Conservation (phyloP, 2,113 vertebrate genomes). For the Rana temporaria region DNA sequence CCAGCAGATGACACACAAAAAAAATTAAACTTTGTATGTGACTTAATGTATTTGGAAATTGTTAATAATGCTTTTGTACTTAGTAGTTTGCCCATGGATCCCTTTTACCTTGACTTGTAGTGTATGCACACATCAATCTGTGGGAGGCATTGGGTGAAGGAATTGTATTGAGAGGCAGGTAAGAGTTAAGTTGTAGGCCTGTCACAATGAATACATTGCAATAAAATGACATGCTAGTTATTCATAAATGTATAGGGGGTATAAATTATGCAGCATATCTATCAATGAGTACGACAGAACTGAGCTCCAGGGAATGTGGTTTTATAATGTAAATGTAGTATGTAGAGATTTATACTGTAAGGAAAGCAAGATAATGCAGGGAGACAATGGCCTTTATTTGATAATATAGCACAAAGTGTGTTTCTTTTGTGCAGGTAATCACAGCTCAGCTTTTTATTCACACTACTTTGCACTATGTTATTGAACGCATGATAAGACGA, state of each 20-base stretch:
- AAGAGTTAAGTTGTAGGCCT: not conserved
- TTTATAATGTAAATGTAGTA: not conserved
- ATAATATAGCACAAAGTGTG: too few species aligned
- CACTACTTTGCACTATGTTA: not conserved
- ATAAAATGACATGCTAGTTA: not conserved
- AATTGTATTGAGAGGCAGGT: not conserved
- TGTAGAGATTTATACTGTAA: too few species aligned
- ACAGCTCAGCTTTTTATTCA: too few species aligned
- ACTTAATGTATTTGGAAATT: not conserved
- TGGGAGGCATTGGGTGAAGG: too few species aligned
- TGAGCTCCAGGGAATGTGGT: not conserved
- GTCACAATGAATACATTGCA: not conserved
- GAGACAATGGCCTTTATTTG: too few species aligned
- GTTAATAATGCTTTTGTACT: not conserved
- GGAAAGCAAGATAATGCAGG: too few species aligned
- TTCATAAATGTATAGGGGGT: not conserved
- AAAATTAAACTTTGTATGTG: too few species aligned
- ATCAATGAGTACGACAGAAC: not conserved
- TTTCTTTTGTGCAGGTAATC: too few species aligned
- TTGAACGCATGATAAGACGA: not conserved
- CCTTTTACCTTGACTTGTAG: too few species aligned
- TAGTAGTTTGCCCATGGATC: too few species aligned
- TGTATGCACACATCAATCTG: too few species aligned
- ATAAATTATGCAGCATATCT: slow-evolving; percentile 15
- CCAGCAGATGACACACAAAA: too few species aligned